Percentiles rank a stretch among this genome's conserved stretches.
Conservation (phyloP, 2,797 vertebrate genomes). For the Pseudochirops cupreus region DNA sequence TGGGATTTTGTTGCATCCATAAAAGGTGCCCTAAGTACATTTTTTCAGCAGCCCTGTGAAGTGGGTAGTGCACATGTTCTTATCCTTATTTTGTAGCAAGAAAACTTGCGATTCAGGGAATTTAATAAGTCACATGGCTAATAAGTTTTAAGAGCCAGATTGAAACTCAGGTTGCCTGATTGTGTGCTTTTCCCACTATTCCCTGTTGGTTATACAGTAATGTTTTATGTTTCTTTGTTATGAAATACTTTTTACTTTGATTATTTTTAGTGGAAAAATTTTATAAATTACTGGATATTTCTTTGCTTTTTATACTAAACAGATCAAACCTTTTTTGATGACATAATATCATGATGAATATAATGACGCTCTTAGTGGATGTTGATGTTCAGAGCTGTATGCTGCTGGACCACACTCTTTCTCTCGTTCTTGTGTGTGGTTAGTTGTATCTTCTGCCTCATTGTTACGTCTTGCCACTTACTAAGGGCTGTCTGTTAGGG, state of each 20-base stretch:
- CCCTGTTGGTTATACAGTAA: not conserved
- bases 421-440: slow-evolving; percentile 13
- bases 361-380: not conserved
- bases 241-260: not conserved
- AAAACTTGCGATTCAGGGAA: not conserved
- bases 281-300: not conserved
- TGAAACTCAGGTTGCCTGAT: not conserved
- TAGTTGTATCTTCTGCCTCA: not conserved
- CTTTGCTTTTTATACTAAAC: not conserved
- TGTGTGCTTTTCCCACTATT: not conserved
- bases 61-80: not conserved
- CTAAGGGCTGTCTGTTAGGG: not conserved
- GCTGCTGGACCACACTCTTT: not conserved
- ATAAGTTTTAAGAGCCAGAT: not conserved
- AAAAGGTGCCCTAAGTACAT: not conserved
- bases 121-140: not conserved
- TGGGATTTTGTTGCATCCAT: not conserved
- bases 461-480: not conserved
- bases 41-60: not conserved
- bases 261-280: not conserved
- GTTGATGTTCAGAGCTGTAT: not conserved
- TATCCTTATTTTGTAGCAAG: not conserved
- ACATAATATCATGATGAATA: not conserved
- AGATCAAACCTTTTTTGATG: slow-evolving; percentile 20
- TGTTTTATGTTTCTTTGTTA: not conserved